Evolutionary conservation across 1,140 invertebrate genomes (phyloP), one percentile per base, ranked within the genome.

Genomic region (Apis cerana): DNA sequence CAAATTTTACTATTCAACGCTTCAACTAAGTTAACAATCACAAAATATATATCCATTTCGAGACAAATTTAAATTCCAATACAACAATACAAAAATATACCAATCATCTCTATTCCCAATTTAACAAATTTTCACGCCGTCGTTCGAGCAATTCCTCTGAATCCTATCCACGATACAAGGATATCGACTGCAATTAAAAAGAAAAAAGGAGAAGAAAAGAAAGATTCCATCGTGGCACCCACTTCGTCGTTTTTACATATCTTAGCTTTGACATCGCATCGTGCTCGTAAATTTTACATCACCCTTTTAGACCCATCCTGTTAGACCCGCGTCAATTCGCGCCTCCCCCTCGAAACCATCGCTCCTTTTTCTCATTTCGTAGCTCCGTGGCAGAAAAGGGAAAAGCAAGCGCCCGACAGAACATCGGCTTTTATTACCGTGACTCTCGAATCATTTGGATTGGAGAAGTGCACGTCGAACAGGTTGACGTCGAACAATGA

Each of bases 371-470:
- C 69, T 74, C 62, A 21, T 48, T 58, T 50, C 15, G 33, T 43
- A 11, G 17, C 72, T 7, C 5, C 33, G 3, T 7, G 33, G 33
- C 4, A 7, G 33, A 43, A n/a, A 33, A 72, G 72, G 52, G 80
- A 43, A 76, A 59, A 68, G 33, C 62, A 12, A 13, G 21, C 23
- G 52, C 0, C n/a, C 21, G 52, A 2, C n/a, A 23, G 54, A 75
- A 81, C 54, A 62, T 75, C 79, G n/a, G 13, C 71, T 54, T 54
- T 75, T 81, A 81, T 75, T 68, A 75, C 71, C 17, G 54, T 27
- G 68, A 11, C 33, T 27, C 33, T 75, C 70, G 71, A 75, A 33
- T 59, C 77, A 10, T 27, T 62, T 19, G 70, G 15, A 2, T 61
- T 33, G 3, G 52, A 58, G 54, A 52, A 76, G 19, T 48, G 58